A percentile compares a stretch with the other conserved stretches of the same genome.
Conservation (phyloP, 2,888 invertebrate species). For the Acronicta psi region DNA sequence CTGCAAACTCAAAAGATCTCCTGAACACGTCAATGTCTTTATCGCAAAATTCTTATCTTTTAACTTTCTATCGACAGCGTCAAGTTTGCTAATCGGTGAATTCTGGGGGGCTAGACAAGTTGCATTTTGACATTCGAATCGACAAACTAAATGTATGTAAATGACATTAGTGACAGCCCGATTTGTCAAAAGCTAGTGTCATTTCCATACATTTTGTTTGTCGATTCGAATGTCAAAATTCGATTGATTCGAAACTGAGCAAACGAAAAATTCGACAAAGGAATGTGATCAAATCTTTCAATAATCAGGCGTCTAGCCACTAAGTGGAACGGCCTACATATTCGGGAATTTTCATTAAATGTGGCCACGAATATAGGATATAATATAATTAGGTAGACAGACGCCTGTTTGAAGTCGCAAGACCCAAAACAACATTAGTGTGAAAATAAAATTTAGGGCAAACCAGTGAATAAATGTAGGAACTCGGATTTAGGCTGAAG, state of each 20-base stretch:
- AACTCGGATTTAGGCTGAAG: conserved; percentile 32
- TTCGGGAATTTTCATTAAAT: conserved; percentile 25
- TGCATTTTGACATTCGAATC: no score
- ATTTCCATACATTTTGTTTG: no score
- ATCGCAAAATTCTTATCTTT: no score
- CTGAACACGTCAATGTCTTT: no score
- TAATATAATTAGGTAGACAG: conserved; percentile 27
- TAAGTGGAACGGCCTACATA: conserved; percentile 24
- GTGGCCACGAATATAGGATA: conserved; percentile 32
- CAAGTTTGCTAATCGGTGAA: no score
- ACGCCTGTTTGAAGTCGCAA: conserved; percentile 36
- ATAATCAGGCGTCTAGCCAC: conserved; percentile 5
- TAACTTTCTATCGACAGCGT: no score
- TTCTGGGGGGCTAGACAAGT: no score
- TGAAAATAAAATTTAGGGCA: conserved; percentile 37
- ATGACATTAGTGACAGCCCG: no score
- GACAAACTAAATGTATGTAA: no score
- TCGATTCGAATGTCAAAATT: no score
- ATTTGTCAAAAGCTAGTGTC: no score
- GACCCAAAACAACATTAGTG: conserved; percentile 32
- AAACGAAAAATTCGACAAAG: neutral
- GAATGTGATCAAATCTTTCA: conserved; percentile 11
- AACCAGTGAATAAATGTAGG: conserved; percentile 35
- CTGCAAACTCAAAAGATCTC: no score
- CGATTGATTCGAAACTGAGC: neutral